Conservation (phyloP, 1,140 invertebrate genomes). For the Magallana gigas region DNA sequence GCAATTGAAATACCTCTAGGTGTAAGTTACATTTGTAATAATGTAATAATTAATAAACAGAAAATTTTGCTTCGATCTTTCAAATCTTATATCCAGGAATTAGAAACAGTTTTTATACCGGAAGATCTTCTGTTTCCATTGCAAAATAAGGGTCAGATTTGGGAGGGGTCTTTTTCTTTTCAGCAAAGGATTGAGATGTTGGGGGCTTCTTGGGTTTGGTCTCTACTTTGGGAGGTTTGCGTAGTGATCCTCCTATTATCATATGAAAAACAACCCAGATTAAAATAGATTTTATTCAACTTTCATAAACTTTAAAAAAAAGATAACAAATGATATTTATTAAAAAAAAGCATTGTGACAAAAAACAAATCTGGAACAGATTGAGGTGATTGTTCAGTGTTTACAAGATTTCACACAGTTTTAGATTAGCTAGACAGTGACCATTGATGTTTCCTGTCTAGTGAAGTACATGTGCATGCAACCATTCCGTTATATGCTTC, state of each 20-base stretch:
- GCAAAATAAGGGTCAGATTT: slow-evolving; percentile 77
- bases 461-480: neutral
- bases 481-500: neutral
- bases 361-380: too few species aligned
- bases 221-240: slow-evolving; percentile 63
- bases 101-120: slow-evolving; percentile 59
- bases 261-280: slow-evolving; percentile 32
- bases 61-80: too few species aligned
- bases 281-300: neutral
- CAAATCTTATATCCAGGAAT: too few species aligned
- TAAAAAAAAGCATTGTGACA: too few species aligned
- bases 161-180: slow-evolving; percentile 59
- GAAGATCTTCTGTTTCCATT: slow-evolving; percentile 76
- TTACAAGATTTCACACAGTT: slow-evolving; percentile 4
- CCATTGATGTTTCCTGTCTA: neutral
- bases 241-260: slow-evolving; percentile 58
- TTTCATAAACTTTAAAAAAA: too few species aligned
- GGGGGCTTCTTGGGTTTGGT: slow-evolving; percentile 63
- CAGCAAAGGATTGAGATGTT: slow-evolving; percentile 45
- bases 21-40: too few species aligned
- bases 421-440: slow-evolving; percentile 35
- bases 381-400: too few species aligned
- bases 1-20: too few species aligned
- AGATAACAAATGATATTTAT: too few species aligned
- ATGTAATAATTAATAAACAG: too few species aligned